These are phyloP conservation scores for Andrena camellia DNA, from an alignment of 2,888 invertebrate genomes.

Conservation along the genomic window DNA sequence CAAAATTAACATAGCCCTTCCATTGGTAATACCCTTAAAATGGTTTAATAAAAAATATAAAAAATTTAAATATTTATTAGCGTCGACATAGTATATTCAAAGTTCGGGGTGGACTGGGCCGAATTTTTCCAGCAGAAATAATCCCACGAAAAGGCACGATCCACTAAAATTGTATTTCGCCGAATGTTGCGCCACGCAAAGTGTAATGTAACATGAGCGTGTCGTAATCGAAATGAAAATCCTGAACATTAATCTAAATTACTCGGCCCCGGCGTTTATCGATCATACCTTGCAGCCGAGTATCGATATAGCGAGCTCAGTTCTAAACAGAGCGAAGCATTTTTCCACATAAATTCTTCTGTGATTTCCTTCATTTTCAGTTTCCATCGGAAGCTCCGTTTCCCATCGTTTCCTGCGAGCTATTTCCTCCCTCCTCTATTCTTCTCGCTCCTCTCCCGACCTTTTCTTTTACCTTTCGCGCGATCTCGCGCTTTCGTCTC, in stretches of 20 bases:
- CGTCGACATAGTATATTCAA: too few species aligned
- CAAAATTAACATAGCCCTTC: too few species aligned
- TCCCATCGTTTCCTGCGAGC: conserved; percentile 40
- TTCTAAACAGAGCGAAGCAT: conserved; percentile 15
- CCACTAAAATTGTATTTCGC: too few species aligned
- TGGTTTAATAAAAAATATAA: too few species aligned
- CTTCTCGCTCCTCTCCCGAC: neutral
- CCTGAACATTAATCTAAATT: conserved; percentile 25
- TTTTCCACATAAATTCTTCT: conserved; percentile 42
- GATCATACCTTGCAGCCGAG: neutral
- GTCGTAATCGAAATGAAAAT: conserved; percentile 2
- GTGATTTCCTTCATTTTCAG: conserved; percentile 46
- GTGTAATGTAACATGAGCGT: neutral
- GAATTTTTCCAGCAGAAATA: too few species aligned
- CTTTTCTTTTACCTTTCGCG: conserved; percentile 22
- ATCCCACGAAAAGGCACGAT: neutral
- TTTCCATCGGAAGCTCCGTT: conserved; percentile 50
- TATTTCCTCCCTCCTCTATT: conserved; percentile 39
- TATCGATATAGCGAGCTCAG: conserved; percentile 3
- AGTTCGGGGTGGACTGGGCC: too few species aligned
- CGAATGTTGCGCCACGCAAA: neutral
- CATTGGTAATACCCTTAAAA: too few species aligned
- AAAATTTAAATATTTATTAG: too few species aligned
- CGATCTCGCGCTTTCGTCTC: conserved; percentile 43
- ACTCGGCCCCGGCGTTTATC: conserved; percentile 10